These are phyloP conservation scores for Babylonia areolata DNA, from an alignment of 1,140 invertebrate genomes.

Conservation along the genomic window DNA sequence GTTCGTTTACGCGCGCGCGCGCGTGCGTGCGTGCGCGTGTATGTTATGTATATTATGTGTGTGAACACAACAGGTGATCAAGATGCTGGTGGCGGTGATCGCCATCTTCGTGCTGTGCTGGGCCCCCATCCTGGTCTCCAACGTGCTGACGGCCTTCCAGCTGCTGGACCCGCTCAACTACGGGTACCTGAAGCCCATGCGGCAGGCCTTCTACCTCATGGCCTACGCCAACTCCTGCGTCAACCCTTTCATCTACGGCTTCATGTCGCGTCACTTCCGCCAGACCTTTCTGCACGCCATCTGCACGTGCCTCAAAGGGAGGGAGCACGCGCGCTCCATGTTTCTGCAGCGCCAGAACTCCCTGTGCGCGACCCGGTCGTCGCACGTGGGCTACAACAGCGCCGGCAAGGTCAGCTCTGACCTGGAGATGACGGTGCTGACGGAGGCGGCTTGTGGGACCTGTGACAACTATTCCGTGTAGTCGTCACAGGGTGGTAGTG, in stretches of 20 bases:
- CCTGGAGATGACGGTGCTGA: background rate
- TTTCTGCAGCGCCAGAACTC: conserved; percentile 51
- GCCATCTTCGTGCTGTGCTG: conserved; percentile 77
- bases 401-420: background rate
- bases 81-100: conserved; percentile 77
- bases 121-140: conserved; percentile 74
- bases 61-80: conserved; percentile 73
- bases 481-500: too few species aligned
- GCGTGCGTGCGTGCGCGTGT: too few species aligned
- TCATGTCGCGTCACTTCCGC: conserved; percentile 87
- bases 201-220: conserved; percentile 81
- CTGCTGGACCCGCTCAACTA: conserved; percentile 77
- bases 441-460: background rate
- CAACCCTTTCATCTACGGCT: conserved; percentile 87
- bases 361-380: conserved; percentile 42
- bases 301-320: conserved; percentile 64
- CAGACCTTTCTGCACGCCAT: conserved; percentile 79
- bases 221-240: conserved; percentile 80
- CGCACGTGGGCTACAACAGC: conserved; percentile 45
- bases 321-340: conserved; percentile 42
- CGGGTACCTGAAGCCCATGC: conserved; percentile 80
- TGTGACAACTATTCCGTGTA: background rate
- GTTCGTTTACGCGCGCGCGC: background rate
- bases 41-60: too few species aligned
- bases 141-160: conserved; percentile 77